Base-by-base conservation (phyloP, 2,113 vertebrate genomes). In the Thunnus maccoyii region DNA sequence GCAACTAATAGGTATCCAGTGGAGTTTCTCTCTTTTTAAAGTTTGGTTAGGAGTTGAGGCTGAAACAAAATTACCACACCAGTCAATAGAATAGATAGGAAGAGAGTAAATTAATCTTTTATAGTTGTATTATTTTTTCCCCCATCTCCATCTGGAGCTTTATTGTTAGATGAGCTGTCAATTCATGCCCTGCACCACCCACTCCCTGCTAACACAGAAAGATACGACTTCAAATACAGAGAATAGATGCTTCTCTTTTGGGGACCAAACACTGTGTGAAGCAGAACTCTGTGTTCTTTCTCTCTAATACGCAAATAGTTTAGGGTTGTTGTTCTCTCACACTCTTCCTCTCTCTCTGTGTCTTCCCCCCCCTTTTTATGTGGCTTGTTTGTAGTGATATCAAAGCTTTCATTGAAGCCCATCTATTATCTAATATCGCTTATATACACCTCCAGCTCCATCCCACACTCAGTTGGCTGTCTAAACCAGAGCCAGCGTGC, bases 341-440 rank as follows among this genome's bases (percentile, higher is more conserved):
- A 27, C 36, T 54, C 52, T 64, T n/a, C 70, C 30, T 58, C 55
- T 63, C 48, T 22, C 54, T 63, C 48, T 22, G 50, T 89, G 14
- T 71, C 10, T 54, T 17, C 78, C 15, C 25, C 46, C 63, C 62
- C 68, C 56, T 41, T 79, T 84, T 78, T 52, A 75, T 86, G 82
- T 68, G 36, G 13, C 84, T 87, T 78, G 64, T 90, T 89, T 82
- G 54, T 81, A 80, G 83, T 46, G 12, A 82, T 76, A 86, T 93
- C 72, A 92, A 89, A 89, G 86, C 82, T 65, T 87, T 77, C 63
- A 83, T 72, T 88, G 82, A 89, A 83, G 86, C 76, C 86, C 47
- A 68, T 83, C 71, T 81, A 89, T 85, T 80, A 80, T 76, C 73
- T 72, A 68, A 85, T 80, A 80, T 80, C 51, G 46, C 83, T 79